Percentiles rank a stretch among this genome's conserved stretches.
phyloP scores from a whole-genome alignment of 2,797 vertebrate species.

The Oreonectes daqikongensis region DNA sequence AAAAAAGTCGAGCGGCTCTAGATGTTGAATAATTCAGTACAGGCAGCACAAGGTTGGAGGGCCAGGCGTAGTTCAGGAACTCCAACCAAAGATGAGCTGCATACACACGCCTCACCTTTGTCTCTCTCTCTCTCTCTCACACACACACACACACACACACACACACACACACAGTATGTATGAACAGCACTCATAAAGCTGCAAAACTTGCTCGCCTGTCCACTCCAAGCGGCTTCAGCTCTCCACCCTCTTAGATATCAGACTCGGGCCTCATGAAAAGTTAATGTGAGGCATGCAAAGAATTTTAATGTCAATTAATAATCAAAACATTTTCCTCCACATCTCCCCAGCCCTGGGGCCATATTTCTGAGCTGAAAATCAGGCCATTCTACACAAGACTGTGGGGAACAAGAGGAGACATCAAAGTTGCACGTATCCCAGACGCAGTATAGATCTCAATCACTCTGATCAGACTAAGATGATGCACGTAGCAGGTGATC shows the following conservation, averaged over 20 bases:
- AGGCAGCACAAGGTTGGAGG: conserved; percentile 17
- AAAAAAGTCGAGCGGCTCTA: conserved; percentile 39
- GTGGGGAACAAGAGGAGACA: not conserved
- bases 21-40: conserved; percentile 63
- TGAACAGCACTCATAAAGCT: not conserved
- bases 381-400: conserved; percentile 21
- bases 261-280: conserved; percentile 72
- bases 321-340: conserved; percentile 64
- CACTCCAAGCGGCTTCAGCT: not conserved
- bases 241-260: conserved; percentile 36
- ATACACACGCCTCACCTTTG: conserved; percentile 37
- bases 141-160: conserved; percentile 12
- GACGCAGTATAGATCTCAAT: not conserved
- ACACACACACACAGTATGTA: not conserved
- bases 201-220: conserved; percentile 28
- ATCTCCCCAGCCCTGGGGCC: conserved; percentile 54
- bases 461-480: not conserved
- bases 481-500: not conserved
- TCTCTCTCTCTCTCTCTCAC: conserved; percentile 30
- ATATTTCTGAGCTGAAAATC: conserved; percentile 54
- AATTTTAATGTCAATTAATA: conserved; percentile 75
- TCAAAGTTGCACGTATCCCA: not conserved
- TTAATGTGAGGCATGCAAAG: conserved; percentile 64
- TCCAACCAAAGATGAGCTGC: conserved; percentile 32
- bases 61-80: conserved; percentile 19